Evolutionary conservation across 2,888 invertebrate genomes (phyloP).

Genomic region (Sesamia inferens): DNA sequence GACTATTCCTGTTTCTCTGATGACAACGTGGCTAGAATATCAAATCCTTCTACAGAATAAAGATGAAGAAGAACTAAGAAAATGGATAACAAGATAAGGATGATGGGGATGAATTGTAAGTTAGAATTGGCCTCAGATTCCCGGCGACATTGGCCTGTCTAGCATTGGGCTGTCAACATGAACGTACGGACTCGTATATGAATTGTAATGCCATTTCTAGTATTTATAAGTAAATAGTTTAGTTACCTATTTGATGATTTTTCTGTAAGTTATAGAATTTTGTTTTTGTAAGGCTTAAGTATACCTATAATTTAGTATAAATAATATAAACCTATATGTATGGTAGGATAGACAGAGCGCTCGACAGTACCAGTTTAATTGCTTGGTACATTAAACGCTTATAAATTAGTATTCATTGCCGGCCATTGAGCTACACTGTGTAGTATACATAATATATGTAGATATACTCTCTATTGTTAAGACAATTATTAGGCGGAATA

Average conservation of each 20-base stretch:
- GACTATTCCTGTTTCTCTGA: not conserved
- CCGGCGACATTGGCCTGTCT: no score
- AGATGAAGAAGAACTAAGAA: not conserved
- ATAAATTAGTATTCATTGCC: slow-evolving; percentile 88
- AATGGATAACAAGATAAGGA: not conserved
- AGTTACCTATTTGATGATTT: no score
- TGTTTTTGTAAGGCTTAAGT: not conserved
- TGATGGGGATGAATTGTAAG: not conserved
- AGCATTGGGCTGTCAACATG: no score
- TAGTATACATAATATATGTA: slow-evolving; percentile 19
- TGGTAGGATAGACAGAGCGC: slow-evolving; percentile 55
- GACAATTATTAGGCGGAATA: slow-evolving; percentile 36
- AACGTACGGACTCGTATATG: no score
- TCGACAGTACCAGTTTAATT: slow-evolving; percentile 81
- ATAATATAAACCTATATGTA: slow-evolving; percentile 31
- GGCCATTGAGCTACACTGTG: slow-evolving; percentile 73
- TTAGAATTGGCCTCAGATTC: no score
- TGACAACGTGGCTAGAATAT: not conserved
- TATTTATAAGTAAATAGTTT: no score
- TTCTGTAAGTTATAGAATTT: not conserved
- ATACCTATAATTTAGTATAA: not conserved
- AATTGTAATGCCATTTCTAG: no score
- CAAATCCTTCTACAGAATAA: not conserved
- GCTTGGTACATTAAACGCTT: slow-evolving; percentile 86
- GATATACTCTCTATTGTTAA: slow-evolving; percentile 35